These are phyloP conservation scores for Cromileptes altivelis DNA, from an alignment of 2,113 vertebrate species.

Conservation along the genomic window DNA sequence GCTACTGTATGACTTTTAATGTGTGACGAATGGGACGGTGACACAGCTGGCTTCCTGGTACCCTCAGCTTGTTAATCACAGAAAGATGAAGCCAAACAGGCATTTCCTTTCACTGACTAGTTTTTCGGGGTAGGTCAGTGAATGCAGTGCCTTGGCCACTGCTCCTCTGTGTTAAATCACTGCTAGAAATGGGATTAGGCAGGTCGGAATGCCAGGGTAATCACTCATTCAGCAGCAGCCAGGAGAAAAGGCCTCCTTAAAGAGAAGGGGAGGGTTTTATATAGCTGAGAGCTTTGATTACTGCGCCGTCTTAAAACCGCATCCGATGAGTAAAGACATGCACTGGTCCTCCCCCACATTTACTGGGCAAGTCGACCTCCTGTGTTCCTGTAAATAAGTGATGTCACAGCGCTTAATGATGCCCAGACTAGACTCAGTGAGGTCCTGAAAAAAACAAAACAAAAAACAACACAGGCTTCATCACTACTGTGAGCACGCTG, in stretches of 20 bases:
- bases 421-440: constrained; percentile 75
- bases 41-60: constrained; percentile 21
- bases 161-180: constrained; percentile 76
- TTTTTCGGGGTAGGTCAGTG: constrained; percentile 31
- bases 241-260: constrained; percentile 78
- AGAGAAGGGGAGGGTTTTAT: constrained; percentile 78
- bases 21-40: neutral
- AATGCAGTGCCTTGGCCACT: constrained; percentile 63
- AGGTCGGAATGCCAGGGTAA: constrained; percentile 80
- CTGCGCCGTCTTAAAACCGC: constrained; percentile 82
- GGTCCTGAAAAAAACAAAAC: constrained; percentile 43
- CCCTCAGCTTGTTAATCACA: constrained; percentile 21
- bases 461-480: constrained; percentile 53
- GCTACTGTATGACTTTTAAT: neutral
- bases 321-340: constrained; percentile 86
- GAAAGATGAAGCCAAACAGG: constrained; percentile 28
- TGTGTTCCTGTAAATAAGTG: constrained; percentile 87
- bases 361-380: constrained; percentile 80
- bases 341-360: constrained; percentile 81
- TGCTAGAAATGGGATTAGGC: constrained; percentile 84
- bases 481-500: constrained; percentile 43
- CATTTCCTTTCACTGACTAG: constrained; percentile 5
- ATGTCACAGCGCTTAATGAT: constrained; percentile 82
- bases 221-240: constrained; percentile 72
- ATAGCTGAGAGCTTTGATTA: constrained; percentile 84